Evolutionary conservation across 1,140 invertebrate genomes (phyloP), one percentile per base, ranked within the genome.

Genomic region (Drosophila micromelanica): DNA sequence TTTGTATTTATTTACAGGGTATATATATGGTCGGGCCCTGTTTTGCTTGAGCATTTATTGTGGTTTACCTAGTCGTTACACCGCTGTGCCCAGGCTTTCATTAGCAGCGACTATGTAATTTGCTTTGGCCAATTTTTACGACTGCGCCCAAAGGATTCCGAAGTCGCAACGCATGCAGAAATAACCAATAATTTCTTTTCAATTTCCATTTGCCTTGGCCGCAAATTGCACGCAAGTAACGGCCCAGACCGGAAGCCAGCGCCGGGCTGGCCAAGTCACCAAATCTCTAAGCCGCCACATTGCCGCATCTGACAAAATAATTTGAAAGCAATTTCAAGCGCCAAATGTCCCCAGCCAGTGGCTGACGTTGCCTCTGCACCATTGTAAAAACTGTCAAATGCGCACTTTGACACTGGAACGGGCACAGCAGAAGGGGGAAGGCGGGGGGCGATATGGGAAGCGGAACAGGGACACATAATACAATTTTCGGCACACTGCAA

Each of bases 291-390:
- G 56, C 17, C 55, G 65, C 46, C 54, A 77, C 49, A 72, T 64
- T 63, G 84, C 70, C 81, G 62, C 79, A 87, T 65, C 85, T 89
- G 84, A 84, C 84, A 89, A 77, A 89, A 89, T 89, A 89, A 89
- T 89, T 89, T 80, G 84, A 89, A 89, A 89, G 84, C 84, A 89
- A 89, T 89, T 89, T 89, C 65, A n/a, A 69, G 55, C 76, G 59
- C 73, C 78, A 68, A 76, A 74, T 79, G 68, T 84, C 80, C 72
- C 80, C 64, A 78, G 80, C 49, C 38, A 62, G 49, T 61, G 27
- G 32, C 42, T 61, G 38, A 17, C 9, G n/a, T 48, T 13, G 32
- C 46, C 42, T 13, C n/a, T 46, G 15, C 57, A 27, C 20, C 56
- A 54, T 30, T 55, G 63, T 17, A 49, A 72, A 69, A 59, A 73